Evolutionary conservation across 2,113 vertebrate species (phyloP).

Genomic region (Nematolebias whitei): DNA sequence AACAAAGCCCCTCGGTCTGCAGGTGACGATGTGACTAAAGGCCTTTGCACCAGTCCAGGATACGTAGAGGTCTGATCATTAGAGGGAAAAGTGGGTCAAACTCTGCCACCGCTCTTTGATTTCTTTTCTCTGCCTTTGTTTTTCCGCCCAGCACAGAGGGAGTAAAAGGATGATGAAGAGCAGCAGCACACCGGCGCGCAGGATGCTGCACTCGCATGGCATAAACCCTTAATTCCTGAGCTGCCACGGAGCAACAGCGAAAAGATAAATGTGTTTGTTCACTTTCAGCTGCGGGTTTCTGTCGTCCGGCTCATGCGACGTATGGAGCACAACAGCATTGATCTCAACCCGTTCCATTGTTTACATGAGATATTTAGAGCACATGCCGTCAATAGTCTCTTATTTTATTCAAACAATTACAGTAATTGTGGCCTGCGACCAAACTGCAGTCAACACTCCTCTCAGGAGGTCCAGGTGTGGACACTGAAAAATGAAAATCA

Average conservation of each 20-base stretch:
- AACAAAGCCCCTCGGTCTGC: constrained; percentile 7
- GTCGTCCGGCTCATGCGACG: neutral
- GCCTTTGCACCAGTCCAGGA: constrained; percentile 26
- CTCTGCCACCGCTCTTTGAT: constrained; percentile 11
- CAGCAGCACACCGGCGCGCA: constrained; percentile 2
- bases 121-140: constrained; percentile 17
- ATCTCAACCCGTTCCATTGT: neutral
- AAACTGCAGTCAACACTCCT: neutral
- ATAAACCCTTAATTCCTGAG: constrained; percentile 1
- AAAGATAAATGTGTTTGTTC: neutral
- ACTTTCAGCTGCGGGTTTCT: constrained; percentile 3
- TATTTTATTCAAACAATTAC: neutral
- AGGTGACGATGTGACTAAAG: constrained; percentile 34
- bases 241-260: neutral
- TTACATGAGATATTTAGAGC: neutral
- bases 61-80: constrained; percentile 2
- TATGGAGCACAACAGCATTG: neutral
- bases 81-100: constrained; percentile 40
- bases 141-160: constrained; percentile 7
- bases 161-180: constrained; percentile 12
- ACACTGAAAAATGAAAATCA: too few relatives aligned
- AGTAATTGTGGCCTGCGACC: neutral
- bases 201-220: constrained; percentile 13
- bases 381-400: neutral
- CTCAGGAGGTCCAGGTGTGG: neutral